Evolutionary conservation across 2,888 invertebrate species (phyloP), one percentile per base, ranked within the genome.

Genomic region (Ophion slaviceki): DNA sequence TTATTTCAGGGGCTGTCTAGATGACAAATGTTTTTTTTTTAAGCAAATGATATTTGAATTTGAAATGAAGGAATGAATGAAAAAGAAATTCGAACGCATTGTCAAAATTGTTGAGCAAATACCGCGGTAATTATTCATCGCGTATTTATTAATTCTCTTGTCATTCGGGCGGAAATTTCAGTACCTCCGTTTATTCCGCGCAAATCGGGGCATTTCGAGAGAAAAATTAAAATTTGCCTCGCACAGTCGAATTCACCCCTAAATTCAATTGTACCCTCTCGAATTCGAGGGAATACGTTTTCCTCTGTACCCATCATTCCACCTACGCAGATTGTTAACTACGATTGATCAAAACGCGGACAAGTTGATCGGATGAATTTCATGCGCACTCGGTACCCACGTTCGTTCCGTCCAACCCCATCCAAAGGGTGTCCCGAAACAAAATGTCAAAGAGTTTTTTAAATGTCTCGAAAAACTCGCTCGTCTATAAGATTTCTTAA

Each of bases 301-400:
- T 32, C 61, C 11, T 36, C 59, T 40, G n/a, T 14, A 6, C 28
- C 7, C 36, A 28, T 32, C 66, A n/a, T 20, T 66, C 32, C 14
- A 66, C 28, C 36, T 24, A 17, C 32, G 17, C 17, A n/a, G 61
- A 61, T 74, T 20, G n/a, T 61, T 36, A 40, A 61, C 40, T 28
- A 20, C 32, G 40, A 40, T 47, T 47, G 68, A 68, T 68, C 14
- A 32, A 24, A 47, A n/a, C 14, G 8, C 36, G 7, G 36, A 8
- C 20, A 40, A 36, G 36, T 67, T 40, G 66, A 24, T 61, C 11
- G 61, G 32, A 66, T 36, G 32, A 68, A 68, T 24, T 68, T 45
- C 47, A 45, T 47, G 11, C n/a, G 47, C 47, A 20, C 40, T 57
- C 57, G 17, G 24, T 47, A 71, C 28, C 24, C 8, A 8, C 59